Evolutionary conservation across 2,888 invertebrate genomes (phyloP), one percentile per base, ranked within the genome.

Genomic region (Drosophila merina): DNA sequence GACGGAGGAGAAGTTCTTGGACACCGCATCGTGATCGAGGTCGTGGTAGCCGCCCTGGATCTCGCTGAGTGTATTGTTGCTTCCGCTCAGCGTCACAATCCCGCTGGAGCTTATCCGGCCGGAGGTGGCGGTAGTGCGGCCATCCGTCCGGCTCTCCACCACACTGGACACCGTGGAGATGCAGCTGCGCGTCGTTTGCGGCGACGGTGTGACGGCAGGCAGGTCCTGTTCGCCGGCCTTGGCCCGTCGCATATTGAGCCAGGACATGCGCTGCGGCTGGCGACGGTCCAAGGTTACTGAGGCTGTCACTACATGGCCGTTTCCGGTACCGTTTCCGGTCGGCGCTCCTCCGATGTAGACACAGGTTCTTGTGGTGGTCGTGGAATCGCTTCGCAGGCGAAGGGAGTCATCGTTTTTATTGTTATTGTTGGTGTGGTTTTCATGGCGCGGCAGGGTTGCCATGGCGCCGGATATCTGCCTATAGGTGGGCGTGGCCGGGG

Each of bases 1-100:
- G 10, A 44, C 44, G 10, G 44, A 44, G 44, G 44, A 91, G 54
- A 88, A 81, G 76, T 90, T 89, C 76, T 91, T 89, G 50, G 88
- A 88, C 57, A 78, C 76, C 44, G 72, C 73, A 28, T 88, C 88
- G 33, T 81, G 63, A 8, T 64, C 76, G 28, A 77, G 36, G 57
- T 88, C 90, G 49, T 87, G 82, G 79, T 84, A 89, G 72, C 89
- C 91, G 51, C 89, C 89, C 73, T 90, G 89, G 51, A 91, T 89
- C 36, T 91, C 91, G 57, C 90, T 88, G 44, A 91, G 81, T 5
- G 91, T 91, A 48, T 91, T 91, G 74, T 90, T 91, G 69, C 91
- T 91, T 66, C 91, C 91, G 56, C 89, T 91, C 3, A 90, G 86
- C 33, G 89, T 90, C 31, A 88, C 84, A 36, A 88, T 78, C 64